phyloP scores from a whole-genome alignment of 2,113 vertebrate genomes.

The Callocephalon fimbriatum region DNA sequence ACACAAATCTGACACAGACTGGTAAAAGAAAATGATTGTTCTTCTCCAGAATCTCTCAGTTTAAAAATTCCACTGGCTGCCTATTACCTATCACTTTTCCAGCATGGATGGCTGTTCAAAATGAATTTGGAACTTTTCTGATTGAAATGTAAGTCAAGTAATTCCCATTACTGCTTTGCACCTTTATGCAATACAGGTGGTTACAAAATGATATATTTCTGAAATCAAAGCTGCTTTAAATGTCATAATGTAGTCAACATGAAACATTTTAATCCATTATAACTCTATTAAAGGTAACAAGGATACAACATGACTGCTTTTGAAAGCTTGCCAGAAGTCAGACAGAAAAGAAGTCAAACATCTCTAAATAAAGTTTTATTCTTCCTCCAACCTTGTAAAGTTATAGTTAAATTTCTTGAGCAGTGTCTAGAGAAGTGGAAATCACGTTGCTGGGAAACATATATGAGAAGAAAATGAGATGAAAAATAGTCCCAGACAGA shows the following conservation, averaged over 20 bases:
- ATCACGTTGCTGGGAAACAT: not conserved
- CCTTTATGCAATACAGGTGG: not conserved
- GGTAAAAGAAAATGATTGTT: not conserved
- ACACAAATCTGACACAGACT: not conserved
- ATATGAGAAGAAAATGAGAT: not conserved
- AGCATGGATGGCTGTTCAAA: not conserved
- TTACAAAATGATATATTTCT: conserved; percentile 53
- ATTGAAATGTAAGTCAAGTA: conserved; percentile 9
- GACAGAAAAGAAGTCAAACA: conserved; percentile 60
- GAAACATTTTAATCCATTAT: conserved; percentile 64
- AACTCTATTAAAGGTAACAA: conserved; percentile 61
- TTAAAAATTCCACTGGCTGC: not conserved
- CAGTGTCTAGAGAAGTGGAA: not conserved
- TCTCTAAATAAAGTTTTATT: conserved; percentile 59
- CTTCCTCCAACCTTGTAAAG: conserved; percentile 22
- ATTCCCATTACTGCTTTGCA: not conserved
- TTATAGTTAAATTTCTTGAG: conserved; percentile 27
- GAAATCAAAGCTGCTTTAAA: conserved; percentile 64
- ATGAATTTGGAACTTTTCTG: not conserved
- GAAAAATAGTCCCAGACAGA: not conserved
- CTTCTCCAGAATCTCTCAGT: not conserved
- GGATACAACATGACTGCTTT: not conserved
- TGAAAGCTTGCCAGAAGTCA: conserved; percentile 51
- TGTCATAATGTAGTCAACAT: conserved; percentile 42
- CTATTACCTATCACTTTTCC: not conserved